Evolutionary conservation across 2,888 invertebrate species (phyloP).

Genomic region (Drosophila nr. medialis): DNA sequence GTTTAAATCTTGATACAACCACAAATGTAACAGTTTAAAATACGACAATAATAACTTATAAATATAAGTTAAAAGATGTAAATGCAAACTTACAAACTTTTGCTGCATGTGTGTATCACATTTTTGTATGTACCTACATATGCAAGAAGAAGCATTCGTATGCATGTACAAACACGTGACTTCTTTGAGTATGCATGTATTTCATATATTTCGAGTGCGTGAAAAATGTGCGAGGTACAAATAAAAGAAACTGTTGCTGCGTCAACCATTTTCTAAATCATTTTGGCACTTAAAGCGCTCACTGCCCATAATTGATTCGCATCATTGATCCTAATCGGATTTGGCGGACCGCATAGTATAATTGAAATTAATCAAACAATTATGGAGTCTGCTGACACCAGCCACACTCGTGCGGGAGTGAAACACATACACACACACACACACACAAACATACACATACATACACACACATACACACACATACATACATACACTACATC

Average conservation of each 20-base stretch:
- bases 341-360: constrained; percentile 27
- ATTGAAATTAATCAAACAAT: constrained; percentile 53
- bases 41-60: no score
- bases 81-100: background rate
- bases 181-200: background rate
- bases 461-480: no score
- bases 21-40: background rate
- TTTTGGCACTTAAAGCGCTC: background rate
- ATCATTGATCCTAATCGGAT: constrained; percentile 20
- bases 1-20: background rate
- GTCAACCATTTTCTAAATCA: background rate
- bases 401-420: constrained; percentile 45
- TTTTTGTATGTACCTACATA: background rate
- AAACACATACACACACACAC: constrained; percentile 1
- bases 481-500: background rate
- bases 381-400: background rate
- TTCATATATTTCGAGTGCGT: background rate
- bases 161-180: constrained; percentile 7
- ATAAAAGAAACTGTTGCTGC: background rate
- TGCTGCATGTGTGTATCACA: background rate
- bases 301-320: constrained; percentile 4
- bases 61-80: background rate
- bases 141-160: background rate
- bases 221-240: constrained; percentile 6
- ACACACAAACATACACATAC: rapidly evolving